These are phyloP conservation scores for Empidonax alnorum DNA, from an alignment of 2,113 vertebrate species.

Conservation along the genomic window DNA sequence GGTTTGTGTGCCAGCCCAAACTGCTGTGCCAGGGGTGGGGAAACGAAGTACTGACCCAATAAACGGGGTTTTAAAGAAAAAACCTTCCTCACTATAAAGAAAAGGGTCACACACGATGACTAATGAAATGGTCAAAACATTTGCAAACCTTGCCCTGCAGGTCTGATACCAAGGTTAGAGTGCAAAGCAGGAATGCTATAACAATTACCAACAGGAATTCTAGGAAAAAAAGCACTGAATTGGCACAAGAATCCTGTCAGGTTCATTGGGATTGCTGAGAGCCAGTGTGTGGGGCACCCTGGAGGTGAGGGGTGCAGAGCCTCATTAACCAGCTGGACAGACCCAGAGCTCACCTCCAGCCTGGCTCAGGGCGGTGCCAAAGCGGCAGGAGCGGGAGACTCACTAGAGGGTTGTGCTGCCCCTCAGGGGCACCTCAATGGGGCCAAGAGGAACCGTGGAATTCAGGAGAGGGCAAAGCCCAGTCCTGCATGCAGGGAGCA, in stretches of 20 bases:
- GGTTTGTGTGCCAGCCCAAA: background rate
- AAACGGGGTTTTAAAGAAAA: background rate
- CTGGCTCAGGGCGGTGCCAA: accelerated
- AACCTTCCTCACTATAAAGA: background rate
- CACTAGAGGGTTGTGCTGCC: background rate
- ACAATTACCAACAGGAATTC: background rate
- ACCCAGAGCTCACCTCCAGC: background rate
- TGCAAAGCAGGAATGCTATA: background rate
- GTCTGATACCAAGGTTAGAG: background rate
- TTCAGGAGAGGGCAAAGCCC: background rate
- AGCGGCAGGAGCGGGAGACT: accelerated
- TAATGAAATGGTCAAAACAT: background rate
- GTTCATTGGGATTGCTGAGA: background rate
- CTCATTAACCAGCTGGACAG: accelerated
- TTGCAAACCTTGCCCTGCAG: background rate
- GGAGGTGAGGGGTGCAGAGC: background rate
- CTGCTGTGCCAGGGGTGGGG: background rate
- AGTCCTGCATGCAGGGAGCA: background rate
- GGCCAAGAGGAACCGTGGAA: background rate
- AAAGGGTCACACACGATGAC: background rate
- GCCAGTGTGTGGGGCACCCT: accelerated
- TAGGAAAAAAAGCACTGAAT: background rate
- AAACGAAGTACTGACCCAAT: background rate
- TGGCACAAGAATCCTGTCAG: background rate
- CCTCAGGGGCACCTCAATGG: background rate